Percentiles rank a stretch among this genome's conserved stretches.
These are phyloP conservation scores for Mesaphorura yosii DNA, from an alignment of 1,140 invertebrate species.

Conservation along the genomic window DNA sequence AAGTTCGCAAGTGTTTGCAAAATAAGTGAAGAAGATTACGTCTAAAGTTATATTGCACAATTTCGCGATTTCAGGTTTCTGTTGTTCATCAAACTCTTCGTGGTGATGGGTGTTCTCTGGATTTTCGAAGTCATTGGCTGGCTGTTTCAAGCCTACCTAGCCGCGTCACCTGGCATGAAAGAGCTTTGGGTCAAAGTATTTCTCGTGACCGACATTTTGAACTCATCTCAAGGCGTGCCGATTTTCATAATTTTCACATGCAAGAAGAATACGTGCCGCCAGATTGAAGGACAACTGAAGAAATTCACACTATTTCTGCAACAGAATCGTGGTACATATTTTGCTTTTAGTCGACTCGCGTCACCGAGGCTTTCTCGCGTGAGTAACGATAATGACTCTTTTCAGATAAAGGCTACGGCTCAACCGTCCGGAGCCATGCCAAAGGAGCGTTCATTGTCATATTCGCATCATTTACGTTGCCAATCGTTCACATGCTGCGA, in stretches of 20 bases:
- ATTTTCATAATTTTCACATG: slow-evolving; percentile 31
- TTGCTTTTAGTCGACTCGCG: background rate
- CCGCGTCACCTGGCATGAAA: slow-evolving; percentile 1
- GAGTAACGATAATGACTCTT: background rate
- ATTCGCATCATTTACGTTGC: slow-evolving; percentile 8
- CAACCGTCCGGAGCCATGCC: background rate
- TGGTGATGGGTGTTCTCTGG: slow-evolving; percentile 30
- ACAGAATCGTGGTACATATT: slow-evolving; percentile 14
- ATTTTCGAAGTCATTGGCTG: slow-evolving; percentile 30
- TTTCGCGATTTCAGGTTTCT: slow-evolving; percentile 27
- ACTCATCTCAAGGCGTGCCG: slow-evolving; percentile 27
- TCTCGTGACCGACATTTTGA: slow-evolving; percentile 27
- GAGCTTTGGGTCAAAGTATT: slow-evolving; percentile 17
- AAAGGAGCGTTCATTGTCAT: background rate
- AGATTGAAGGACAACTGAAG: slow-evolving; percentile 30
- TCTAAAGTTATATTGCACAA: background rate
- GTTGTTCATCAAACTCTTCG: slow-evolving; percentile 30
- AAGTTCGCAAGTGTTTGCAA: background rate
- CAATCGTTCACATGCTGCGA: slow-evolving; percentile 18
- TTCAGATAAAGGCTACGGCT: slow-evolving; percentile 5
- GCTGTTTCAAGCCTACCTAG: slow-evolving; percentile 3
- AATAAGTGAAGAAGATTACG: background rate
- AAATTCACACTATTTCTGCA: slow-evolving; percentile 14
- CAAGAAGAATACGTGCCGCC: slow-evolving; percentile 30
- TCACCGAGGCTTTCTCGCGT: background rate